Evolutionary conservation across 2,797 vertebrate genomes (phyloP).

Genomic region (Hyperoplus lanceolatus): DNA sequence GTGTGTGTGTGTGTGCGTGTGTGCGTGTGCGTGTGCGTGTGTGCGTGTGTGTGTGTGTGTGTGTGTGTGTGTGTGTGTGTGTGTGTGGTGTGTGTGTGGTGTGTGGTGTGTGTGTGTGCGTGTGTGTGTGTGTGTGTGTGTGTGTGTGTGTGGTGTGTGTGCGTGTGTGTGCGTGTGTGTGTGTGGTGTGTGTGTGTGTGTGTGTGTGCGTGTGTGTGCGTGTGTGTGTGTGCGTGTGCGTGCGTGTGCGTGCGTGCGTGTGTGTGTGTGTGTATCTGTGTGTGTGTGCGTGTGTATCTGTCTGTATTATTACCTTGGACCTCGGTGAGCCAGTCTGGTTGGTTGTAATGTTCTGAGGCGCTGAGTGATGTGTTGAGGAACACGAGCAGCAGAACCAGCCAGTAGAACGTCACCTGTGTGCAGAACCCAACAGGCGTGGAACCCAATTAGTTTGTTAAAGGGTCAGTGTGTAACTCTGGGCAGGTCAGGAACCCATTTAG

Average conservation of each 20-base stretch:
- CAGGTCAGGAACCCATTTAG: too few relatives aligned
- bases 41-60: slow-evolving; percentile 10
- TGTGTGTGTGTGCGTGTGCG: too few relatives aligned
- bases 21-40: background rate
- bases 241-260: background rate
- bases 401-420: slow-evolving; percentile 90
- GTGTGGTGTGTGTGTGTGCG: too few relatives aligned
- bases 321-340: slow-evolving; percentile 94
- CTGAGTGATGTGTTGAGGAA: slow-evolving; percentile 98
- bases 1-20: too few relatives aligned
- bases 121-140: too few relatives aligned
- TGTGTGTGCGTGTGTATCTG: background rate
- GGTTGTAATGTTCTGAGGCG: slow-evolving; percentile 97
- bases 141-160: slow-evolving; percentile 10
- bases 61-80: background rate
- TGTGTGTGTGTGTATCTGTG: slow-evolving; percentile 7
- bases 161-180: background rate
- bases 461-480: too few relatives aligned
- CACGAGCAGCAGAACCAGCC: slow-evolving; percentile 97
- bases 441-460: too few relatives aligned
- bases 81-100: too few relatives aligned
- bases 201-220: too few relatives aligned
- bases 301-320: slow-evolving; percentile 88
- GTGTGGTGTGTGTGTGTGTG: too few relatives aligned
- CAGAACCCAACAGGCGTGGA: too few relatives aligned